Evolutionary conservation across 2,113 vertebrate species (phyloP), one percentile per base, ranked within the genome.

Genomic region (Manacus vitellinus): DNA sequence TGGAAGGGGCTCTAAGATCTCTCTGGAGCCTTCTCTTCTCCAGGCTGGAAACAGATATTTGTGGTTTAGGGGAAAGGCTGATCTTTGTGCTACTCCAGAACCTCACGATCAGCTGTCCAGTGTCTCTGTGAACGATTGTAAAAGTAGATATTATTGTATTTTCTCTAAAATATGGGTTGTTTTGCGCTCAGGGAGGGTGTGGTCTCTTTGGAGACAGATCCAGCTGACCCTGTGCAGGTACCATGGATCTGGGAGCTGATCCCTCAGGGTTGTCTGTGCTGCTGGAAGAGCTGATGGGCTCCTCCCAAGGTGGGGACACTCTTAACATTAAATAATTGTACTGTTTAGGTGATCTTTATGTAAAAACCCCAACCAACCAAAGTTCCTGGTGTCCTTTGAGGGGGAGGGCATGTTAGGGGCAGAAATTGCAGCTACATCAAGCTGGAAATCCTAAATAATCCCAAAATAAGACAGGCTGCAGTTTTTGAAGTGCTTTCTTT

Each of bases 61-160:
- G 9, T n/a, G 16, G 9, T 77, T 61, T 4, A 20, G 44, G 37
- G 16, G 10, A 46, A 46, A n/a, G 37, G 43, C 16, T 58, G 67
- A 52, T 46, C 37, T 47, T 58, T 73, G 33, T 35, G 25, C 58
- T 47, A 1, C 84, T 59, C 51, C 47, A n/a, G 73, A 84, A 59
- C 30, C 39, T 92, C 17, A 1, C 17, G 3, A 37, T 14, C 1
- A 1, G 14, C 41, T 28, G n/a, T 3, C 3, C 10, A 10, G 28
- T 33, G 73, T 75, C 46, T 39, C 71, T 44, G 58, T 28, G 41
- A 30, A 12, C 25, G 35, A 39, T 19, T 43, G 68, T 76, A 41
- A 49, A 76, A 76, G 33, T 12, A 51, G 28, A 52, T 47, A 46
- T 11, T 24, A 35, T 33, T 70, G 1, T 44, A 17, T 61, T 66